phyloP scores from a whole-genome alignment of 2,113 vertebrate genomes.

The Ondatra zibethicus region DNA sequence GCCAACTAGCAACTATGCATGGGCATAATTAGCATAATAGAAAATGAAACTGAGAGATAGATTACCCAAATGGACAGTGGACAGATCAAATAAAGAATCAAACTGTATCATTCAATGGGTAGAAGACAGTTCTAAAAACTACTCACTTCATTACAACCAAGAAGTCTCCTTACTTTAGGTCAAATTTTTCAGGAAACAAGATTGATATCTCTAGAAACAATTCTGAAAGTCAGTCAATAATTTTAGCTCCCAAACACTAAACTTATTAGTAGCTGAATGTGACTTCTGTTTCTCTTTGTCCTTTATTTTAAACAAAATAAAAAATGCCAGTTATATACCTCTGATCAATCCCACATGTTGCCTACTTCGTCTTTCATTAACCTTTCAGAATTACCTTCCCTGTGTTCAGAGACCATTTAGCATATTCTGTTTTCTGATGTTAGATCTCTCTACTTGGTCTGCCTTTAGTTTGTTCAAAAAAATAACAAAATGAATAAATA shows the following conservation, averaged over 20 bases:
- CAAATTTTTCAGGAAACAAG: not conserved
- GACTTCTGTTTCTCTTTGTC: not conserved
- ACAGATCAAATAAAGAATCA: not conserved
- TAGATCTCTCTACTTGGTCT: not conserved
- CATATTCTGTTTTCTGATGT: not conserved
- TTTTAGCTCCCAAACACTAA: not conserved
- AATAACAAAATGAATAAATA: no score
- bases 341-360: not conserved
- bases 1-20: not conserved
- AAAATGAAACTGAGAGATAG: not conserved
- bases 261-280: not conserved
- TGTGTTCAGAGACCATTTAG: not conserved
- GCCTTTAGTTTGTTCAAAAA: not conserved
- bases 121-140: not conserved
- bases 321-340: not conserved
- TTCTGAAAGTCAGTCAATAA: not conserved
- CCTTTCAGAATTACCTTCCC: not conserved
- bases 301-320: not conserved
- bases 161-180: not conserved
- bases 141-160: not conserved
- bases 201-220: not conserved
- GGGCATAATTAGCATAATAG: not conserved
- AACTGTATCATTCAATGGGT: not conserved
- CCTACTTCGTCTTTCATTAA: not conserved
- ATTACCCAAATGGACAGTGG: not conserved